These are phyloP conservation scores for Sebastolobus alascanus DNA, from an alignment of 2,797 vertebrate genomes.

Conservation along the genomic window DNA sequence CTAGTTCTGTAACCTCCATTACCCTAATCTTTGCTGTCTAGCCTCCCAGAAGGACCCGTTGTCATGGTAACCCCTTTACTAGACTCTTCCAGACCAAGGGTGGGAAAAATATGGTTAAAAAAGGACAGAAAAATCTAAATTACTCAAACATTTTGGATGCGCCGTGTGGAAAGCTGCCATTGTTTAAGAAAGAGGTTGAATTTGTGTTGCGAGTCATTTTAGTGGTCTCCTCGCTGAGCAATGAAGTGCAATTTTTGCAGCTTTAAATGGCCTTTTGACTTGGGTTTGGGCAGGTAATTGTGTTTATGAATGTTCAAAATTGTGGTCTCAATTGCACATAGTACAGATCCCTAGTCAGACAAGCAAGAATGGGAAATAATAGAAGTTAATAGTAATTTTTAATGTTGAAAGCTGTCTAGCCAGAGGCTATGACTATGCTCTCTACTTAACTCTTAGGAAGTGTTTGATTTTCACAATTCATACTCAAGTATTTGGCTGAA, in stretches of 20 bases:
- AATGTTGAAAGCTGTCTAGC: constrained; percentile 14
- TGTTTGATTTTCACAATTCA: constrained; percentile 22
- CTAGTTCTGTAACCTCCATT: constrained; percentile 91
- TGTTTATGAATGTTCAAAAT: constrained; percentile 34
- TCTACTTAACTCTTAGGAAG: constrained; percentile 17
- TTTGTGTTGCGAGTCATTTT: constrained; percentile 40
- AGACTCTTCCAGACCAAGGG: constrained; percentile 85
- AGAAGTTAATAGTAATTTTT: constrained; percentile 21
- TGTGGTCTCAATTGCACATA: neutral
- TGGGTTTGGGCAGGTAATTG: constrained; percentile 20
- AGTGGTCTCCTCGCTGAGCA: constrained; percentile 18
- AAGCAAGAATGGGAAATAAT: constrained; percentile 23
- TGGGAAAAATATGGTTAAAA: constrained; percentile 83
- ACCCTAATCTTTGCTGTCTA: constrained; percentile 92
- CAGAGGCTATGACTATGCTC: neutral
- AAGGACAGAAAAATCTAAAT: constrained; percentile 76
- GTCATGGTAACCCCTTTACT: constrained; percentile 90
- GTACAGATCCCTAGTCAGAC: constrained; percentile 15
- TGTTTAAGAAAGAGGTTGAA: constrained; percentile 48
- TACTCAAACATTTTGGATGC: constrained; percentile 66
- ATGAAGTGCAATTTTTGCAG: constrained; percentile 33
- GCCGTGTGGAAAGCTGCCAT: constrained; percentile 44
- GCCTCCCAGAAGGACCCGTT: constrained; percentile 89
- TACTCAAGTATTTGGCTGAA: constrained; percentile 1
- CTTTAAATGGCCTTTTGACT: constrained; percentile 45